Conservation (phyloP, 1,140 invertebrate species). For the Drosophila pachea region DNA sequence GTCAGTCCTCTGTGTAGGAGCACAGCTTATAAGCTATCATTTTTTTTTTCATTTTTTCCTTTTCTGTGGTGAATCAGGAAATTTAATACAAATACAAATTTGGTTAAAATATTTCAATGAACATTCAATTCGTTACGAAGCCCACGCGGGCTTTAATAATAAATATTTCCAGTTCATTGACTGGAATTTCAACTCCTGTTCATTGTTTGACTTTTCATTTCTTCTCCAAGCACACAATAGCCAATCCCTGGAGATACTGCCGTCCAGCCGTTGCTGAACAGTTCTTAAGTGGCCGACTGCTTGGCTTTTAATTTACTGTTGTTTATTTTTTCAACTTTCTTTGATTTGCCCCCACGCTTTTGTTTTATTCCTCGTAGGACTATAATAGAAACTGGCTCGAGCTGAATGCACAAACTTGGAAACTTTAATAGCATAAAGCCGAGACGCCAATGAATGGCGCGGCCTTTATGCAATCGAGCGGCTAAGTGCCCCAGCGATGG, state of each 20-base stretch:
- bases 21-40: too few species aligned
- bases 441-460: constrained; percentile 43
- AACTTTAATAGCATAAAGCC: constrained; percentile 39
- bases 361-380: constrained; percentile 23
- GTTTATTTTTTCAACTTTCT: constrained; percentile 1
- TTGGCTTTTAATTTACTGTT: constrained; percentile 56
- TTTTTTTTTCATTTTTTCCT: too few species aligned
- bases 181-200: background rate
- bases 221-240: constrained; percentile 14
- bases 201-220: constrained; percentile 16
- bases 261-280: background rate
- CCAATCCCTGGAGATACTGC: background rate
- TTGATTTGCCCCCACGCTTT: constrained; percentile 18
- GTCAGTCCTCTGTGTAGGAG: too few species aligned
- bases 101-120: too few species aligned
- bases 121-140: background rate
- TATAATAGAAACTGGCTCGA: constrained; percentile 8
- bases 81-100: too few species aligned
- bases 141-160: constrained; percentile 7
- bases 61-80: too few species aligned
- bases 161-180: constrained; percentile 11
- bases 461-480: constrained; percentile 32
- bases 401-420: constrained; percentile 41
- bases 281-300: constrained; percentile 12
- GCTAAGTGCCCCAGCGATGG: constrained; percentile 19